Conservation (phyloP, 1,140 invertebrate species). For the Drosophila hydei region DNA sequence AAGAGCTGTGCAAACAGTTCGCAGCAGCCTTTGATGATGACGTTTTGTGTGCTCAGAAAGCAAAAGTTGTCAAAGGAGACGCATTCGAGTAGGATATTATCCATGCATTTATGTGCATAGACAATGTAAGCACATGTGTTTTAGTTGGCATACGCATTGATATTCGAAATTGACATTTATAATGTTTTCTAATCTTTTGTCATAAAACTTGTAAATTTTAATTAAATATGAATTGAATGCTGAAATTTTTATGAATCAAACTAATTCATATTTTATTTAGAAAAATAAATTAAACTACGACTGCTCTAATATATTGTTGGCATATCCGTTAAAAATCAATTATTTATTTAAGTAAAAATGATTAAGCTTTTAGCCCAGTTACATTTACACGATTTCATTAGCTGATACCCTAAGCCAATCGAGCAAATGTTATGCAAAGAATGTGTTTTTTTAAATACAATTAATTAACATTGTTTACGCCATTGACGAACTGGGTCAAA, state of each 20-base stretch:
- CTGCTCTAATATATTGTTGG: too few relatives aligned
- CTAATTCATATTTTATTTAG: background rate
- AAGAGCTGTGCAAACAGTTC: slow-evolving; percentile 25
- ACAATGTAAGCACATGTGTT: background rate
- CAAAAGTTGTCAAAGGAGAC: slow-evolving; percentile 31
- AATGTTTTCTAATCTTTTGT: background rate
- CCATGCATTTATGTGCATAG: background rate
- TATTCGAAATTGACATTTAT: slow-evolving; percentile 4
- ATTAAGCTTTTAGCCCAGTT: background rate
- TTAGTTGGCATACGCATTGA: background rate
- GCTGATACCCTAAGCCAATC: slow-evolving; percentile 7
- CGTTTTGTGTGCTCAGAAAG: slow-evolving; percentile 26
- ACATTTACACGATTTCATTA: background rate
- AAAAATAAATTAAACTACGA: too few relatives aligned
- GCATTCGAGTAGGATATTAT: background rate
- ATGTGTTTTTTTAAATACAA: slow-evolving; percentile 55
- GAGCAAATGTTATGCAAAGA: slow-evolving; percentile 24
- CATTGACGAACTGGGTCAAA: slow-evolving; percentile 71
- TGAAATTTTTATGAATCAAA: too few relatives aligned
- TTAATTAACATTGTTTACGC: slow-evolving; percentile 74
- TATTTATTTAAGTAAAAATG: too few relatives aligned
- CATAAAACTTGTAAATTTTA: too few relatives aligned
- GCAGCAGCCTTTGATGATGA: slow-evolving; percentile 5
- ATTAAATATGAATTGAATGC: too few relatives aligned
- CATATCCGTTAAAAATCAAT: too few relatives aligned